Conservation (phyloP, 2,797 vertebrate genomes). For the Pantherophis alleghaniensis region DNA sequence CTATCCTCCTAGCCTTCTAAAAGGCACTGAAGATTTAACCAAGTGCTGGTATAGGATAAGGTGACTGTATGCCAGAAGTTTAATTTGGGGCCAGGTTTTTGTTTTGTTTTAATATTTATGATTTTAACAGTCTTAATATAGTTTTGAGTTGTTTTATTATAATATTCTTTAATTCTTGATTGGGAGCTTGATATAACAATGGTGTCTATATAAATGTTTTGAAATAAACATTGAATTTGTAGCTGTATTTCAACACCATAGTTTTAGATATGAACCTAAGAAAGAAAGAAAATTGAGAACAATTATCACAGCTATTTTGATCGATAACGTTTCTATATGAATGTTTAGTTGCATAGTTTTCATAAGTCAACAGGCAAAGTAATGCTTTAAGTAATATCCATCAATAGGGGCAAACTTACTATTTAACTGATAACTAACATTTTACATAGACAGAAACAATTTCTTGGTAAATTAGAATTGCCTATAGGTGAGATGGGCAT, state of each 20-base stretch:
- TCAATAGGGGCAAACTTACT: not conserved
- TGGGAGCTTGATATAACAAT: not conserved
- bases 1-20: not conserved
- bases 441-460: not conserved
- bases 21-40: not conserved
- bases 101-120: not conserved
- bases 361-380: not conserved
- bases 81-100: not conserved
- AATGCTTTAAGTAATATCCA: not conserved
- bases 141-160: not conserved
- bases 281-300: not conserved
- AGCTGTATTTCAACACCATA: not conserved
- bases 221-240: not conserved
- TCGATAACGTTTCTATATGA: not conserved
- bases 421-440: not conserved
- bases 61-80: not conserved
- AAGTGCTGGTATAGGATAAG: not conserved
- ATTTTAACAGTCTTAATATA: not conserved
- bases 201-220: not conserved
- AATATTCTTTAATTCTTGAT: not conserved
- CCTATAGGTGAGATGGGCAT: not conserved
- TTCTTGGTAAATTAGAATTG: not conserved
- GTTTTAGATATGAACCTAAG: not conserved
- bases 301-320: not conserved
- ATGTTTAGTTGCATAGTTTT: not conserved